Evolutionary conservation across 2,888 invertebrate genomes (phyloP).

Genomic region (Gerris lacustris): DNA sequence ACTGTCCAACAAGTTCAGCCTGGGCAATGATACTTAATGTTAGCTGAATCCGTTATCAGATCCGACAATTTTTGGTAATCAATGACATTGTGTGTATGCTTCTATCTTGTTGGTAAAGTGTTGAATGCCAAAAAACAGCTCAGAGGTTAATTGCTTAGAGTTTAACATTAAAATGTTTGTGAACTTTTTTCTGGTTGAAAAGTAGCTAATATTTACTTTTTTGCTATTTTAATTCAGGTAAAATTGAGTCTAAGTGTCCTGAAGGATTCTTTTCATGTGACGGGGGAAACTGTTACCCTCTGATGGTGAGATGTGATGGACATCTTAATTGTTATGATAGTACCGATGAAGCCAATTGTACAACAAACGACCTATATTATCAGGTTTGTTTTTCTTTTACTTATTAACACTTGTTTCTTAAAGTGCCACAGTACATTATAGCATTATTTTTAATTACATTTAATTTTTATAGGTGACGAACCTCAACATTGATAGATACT

Average conservation of each 20-base stretch:
- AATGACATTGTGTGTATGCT: too few species aligned
- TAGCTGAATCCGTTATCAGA: too few species aligned
- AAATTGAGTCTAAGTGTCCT: constrained; percentile 39
- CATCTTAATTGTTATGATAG: constrained; percentile 59
- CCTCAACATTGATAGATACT: constrained; percentile 52
- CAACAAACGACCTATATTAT: constrained; percentile 38
- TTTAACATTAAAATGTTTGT: too few species aligned
- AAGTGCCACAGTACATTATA: background rate
- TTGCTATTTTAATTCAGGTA: background rate
- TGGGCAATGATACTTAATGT: too few species aligned
- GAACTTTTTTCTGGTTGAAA: too few species aligned
- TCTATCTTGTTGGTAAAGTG: too few species aligned
- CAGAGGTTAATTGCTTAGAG: too few species aligned
- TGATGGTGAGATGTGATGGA: constrained; percentile 52
- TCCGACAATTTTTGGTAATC: too few species aligned
- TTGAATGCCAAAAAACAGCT: too few species aligned
- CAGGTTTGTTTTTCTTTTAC: constrained; percentile 32
- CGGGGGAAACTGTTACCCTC: constrained; percentile 47
- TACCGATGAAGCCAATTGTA: constrained; percentile 58
- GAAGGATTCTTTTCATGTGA: constrained; percentile 48
- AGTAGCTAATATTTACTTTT: too few species aligned
- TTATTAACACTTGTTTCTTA: background rate
- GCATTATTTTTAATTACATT: background rate
- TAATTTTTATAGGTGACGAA: constrained; percentile 40
- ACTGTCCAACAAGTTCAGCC: too few species aligned